Percentiles rank a stretch among this genome's conserved stretches.
Evolutionary conservation across 2,888 invertebrate species (phyloP).

Genomic region (Anodontia alba): DNA sequence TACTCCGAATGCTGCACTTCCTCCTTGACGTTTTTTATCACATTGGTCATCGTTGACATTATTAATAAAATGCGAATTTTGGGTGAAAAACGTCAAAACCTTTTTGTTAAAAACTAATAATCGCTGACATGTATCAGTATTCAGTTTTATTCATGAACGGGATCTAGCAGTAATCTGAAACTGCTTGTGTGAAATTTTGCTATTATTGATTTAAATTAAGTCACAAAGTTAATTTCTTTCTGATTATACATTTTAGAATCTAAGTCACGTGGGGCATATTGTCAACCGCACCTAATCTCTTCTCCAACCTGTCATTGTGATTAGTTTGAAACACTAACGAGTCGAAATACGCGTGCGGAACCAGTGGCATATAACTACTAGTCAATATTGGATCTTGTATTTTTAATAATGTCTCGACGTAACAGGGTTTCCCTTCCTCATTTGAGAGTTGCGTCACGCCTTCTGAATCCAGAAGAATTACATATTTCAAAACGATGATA

Average conservation of each 20-base stretch:
- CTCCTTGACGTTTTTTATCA: no score
- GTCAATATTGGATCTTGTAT: background rate
- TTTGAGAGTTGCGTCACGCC: conserved; percentile 7
- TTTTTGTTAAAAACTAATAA: no score
- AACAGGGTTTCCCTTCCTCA: background rate
- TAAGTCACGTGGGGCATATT: conserved; percentile 12
- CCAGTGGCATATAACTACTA: background rate
- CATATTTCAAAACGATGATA: background rate
- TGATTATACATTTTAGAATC: conserved; percentile 12
- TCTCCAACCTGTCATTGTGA: conserved; percentile 6
- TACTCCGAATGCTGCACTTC: no score
- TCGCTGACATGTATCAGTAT: background rate
- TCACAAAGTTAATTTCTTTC: conserved; percentile 11
- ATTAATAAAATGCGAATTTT: no score
- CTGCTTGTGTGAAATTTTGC: background rate
- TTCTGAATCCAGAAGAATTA: background rate
- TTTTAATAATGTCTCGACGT: conserved; percentile 12
- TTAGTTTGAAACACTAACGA: conserved; percentile 6
- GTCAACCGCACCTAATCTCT: conserved; percentile 9
- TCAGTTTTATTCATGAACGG: background rate
- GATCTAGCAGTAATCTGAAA: background rate
- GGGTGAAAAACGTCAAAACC: no score
- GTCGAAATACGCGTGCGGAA: background rate
- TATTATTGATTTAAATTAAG: conserved; percentile 8
- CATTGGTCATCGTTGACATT: no score